Evolutionary conservation across 2,797 vertebrate species (phyloP).

Genomic region (Meriones psammophilus): DNA sequence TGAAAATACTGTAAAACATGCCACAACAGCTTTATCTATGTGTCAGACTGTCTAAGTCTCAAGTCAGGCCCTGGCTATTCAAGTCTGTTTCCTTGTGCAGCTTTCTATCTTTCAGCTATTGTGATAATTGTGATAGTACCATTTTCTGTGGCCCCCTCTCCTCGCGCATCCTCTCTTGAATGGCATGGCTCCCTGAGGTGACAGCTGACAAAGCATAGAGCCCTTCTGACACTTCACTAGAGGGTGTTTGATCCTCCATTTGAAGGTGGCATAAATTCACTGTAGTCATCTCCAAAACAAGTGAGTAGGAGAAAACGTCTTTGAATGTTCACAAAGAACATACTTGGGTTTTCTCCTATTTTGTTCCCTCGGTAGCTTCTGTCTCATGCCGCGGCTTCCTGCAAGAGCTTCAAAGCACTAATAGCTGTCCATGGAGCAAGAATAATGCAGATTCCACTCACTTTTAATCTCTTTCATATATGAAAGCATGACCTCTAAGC

Average conservation of each 20-base stretch:
- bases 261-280: neutral
- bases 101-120: neutral
- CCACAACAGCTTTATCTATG: neutral
- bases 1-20: neutral
- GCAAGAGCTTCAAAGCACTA: neutral
- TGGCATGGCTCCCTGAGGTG: neutral
- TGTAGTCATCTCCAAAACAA: conserved; percentile 16
- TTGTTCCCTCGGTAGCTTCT: neutral
- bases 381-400: neutral
- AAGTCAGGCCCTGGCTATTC: neutral
- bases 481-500: neutral
- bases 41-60: neutral
- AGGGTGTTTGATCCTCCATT: neutral
- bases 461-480: neutral
- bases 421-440: neutral
- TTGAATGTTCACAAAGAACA: neutral
- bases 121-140: neutral
- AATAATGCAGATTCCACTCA: neutral
- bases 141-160: neutral
- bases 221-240: neutral
- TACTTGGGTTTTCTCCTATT: neutral
- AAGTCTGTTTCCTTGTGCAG: neutral
- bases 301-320: neutral
- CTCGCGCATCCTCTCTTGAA: neutral
- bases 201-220: neutral